phyloP scores from a whole-genome alignment of 2,888 invertebrate species.

The Phortica okadai region DNA sequence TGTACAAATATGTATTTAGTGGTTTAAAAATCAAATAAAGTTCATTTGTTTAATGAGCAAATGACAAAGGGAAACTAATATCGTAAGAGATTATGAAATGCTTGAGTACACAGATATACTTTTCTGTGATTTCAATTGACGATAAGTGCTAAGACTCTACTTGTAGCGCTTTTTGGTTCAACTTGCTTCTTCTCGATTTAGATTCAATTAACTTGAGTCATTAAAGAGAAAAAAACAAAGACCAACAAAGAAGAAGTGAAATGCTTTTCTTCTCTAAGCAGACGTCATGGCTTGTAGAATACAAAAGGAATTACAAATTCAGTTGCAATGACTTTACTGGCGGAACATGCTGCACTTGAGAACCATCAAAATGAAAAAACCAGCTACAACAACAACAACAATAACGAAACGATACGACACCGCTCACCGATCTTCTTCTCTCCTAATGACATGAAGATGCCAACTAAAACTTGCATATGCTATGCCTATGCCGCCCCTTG shows the following conservation, averaged over 20 bases:
- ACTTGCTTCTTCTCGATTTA: background rate
- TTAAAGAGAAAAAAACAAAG: background rate
- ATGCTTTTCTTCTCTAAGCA: background rate
- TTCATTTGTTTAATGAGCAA: background rate
- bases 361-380: slow-evolving; percentile 36
- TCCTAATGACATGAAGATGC: too few species aligned
- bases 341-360: slow-evolving; percentile 44
- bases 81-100: background rate
- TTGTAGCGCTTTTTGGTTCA: too few species aligned
- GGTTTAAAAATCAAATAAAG: background rate
- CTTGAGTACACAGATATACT: background rate
- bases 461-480: too few species aligned
- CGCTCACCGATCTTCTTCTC: background rate
- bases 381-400: background rate
- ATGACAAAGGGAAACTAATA: background rate
- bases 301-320: background rate
- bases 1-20: too few species aligned
- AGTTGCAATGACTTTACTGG: slow-evolving; percentile 16
- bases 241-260: background rate
- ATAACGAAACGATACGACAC: background rate
- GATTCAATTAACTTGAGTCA: slow-evolving; percentile 4
- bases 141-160: too few species aligned
- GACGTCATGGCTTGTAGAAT: slow-evolving; percentile 7
- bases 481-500: background rate
- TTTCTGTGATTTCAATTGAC: too few species aligned